phyloP scores from a whole-genome alignment of 2,888 invertebrate genomes.

The Carcina quercana region DNA sequence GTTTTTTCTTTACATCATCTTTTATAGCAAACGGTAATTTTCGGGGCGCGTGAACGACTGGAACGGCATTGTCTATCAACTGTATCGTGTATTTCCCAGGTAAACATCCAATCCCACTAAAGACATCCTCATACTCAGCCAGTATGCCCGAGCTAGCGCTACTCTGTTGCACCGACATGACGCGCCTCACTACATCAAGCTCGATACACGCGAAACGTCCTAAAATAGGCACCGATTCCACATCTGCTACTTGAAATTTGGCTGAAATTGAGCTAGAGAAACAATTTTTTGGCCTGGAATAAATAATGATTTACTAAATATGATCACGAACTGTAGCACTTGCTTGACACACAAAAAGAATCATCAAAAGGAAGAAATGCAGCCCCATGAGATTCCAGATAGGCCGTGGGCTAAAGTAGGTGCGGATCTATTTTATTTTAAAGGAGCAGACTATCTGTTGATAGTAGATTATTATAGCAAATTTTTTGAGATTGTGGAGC shows the following conservation, averaged over 20 bases:
- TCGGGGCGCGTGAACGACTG: slow-evolving; percentile 5
- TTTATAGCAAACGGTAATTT: slow-evolving; percentile 8
- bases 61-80: slow-evolving; percentile 6
- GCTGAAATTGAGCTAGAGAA: no score
- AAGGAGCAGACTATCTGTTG: slow-evolving; percentile 7
- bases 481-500: slow-evolving; percentile 10
- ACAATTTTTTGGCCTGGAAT: no score
- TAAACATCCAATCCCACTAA: slow-evolving; percentile 9
- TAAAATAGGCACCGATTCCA: slow-evolving; percentile 6
- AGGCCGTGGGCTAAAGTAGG: slow-evolving; percentile 12
- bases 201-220: no score
- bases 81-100: slow-evolving; percentile 6
- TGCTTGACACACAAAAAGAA: no score
- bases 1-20: slow-evolving; percentile 4
- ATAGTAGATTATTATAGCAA: slow-evolving; percentile 13
- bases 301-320: no score
- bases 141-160: neutral
- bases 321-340: no score
- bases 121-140: slow-evolving; percentile 3
- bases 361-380: no score
- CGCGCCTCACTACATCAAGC: no score
- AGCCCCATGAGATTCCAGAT: no score
- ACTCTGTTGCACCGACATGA: neutral
- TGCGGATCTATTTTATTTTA: slow-evolving; percentile 6
- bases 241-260: slow-evolving; percentile 10